phyloP scores from a whole-genome alignment of 1,140 invertebrate genomes.

The Zaprionus taronus region DNA sequence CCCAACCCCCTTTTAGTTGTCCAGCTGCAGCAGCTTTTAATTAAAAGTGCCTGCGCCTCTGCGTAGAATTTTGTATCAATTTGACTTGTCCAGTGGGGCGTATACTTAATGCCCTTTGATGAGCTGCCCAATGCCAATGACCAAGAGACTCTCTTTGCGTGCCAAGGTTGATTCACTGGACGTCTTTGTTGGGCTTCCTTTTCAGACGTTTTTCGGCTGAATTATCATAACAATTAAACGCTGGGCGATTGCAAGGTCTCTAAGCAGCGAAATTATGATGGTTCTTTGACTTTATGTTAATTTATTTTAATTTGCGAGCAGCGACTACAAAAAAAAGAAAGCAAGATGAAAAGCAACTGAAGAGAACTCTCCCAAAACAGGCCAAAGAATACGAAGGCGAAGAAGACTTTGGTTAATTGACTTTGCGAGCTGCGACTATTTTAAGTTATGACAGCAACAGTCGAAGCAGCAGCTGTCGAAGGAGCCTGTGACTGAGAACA shows the following conservation, averaged over 20 bases:
- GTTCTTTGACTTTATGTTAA: constrained; percentile 74
- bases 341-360: constrained; percentile 61
- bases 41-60: constrained; percentile 54
- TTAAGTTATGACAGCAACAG: constrained; percentile 73
- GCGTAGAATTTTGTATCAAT: not conserved
- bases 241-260: constrained; percentile 50
- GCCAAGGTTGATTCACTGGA: constrained; percentile 36
- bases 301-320: constrained; percentile 68
- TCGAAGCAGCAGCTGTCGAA: constrained; percentile 60
- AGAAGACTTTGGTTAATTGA: constrained; percentile 68
- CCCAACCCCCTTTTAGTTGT: not conserved
- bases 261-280: constrained; percentile 48
- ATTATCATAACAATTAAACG: constrained; percentile 78
- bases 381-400: constrained; percentile 22
- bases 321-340: constrained; percentile 38
- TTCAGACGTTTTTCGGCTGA: constrained; percentile 23
- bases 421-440: constrained; percentile 64
- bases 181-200: constrained; percentile 37
- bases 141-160: constrained; percentile 17
- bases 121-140: not conserved
- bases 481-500: constrained; percentile 55
- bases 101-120: constrained; percentile 52
- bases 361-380: constrained; percentile 38
- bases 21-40: constrained; percentile 71
- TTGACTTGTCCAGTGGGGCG: constrained; percentile 37